Base-by-base conservation (phyloP, 2,888 invertebrate species). In the Euspilapteryx auroguttella region DNA sequence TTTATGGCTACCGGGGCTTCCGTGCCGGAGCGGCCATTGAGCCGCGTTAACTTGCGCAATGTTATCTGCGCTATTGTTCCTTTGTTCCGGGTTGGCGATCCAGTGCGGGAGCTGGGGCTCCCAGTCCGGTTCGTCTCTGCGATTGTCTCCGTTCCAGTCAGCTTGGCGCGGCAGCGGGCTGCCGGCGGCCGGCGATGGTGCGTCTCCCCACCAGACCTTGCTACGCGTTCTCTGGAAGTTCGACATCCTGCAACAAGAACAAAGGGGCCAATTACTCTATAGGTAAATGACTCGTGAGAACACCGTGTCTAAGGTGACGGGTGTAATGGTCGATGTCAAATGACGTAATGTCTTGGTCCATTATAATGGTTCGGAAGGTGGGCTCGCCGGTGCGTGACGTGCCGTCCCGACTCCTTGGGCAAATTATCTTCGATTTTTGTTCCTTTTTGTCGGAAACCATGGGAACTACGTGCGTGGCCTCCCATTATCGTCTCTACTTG, bases 131-230 rank as follows among this genome's bases (percentile, higher is more conserved):
- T 66, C 69, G 32, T 58, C 61, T 37, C 44, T 43, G 38, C 56
- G 56, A 28, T 17, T 29, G 44, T 57, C 54, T 40, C 45, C 51
- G 45, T 61, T 58, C 47, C 59, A 52, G 31, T 50, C 49, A 26
- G 57, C 38, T 37, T 49, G 54, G 29, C 48, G 48, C 9, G 71
- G 58, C 15, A 73, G 62, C 20, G 76, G 77, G 39, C 71, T 77
- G 29, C 61, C 65, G 25, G 64, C 42, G 35, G 52, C 58, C 31
- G 62, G 63, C n/a, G n/a, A n/a, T 38, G 71, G 66, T 40, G 71
- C 58, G 46, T 76, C 78, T 32, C 78, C 80, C 82, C 83, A 85
- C 83, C 83, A 85, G 8, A 84, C 83, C 58, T 83, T 83, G 55
- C 83, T 83, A 37, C 81, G 78, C 37, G 80, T 79, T 42, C 84